Conservation (phyloP, 2,888 invertebrate species). For the Cristatella mucedo region DNA sequence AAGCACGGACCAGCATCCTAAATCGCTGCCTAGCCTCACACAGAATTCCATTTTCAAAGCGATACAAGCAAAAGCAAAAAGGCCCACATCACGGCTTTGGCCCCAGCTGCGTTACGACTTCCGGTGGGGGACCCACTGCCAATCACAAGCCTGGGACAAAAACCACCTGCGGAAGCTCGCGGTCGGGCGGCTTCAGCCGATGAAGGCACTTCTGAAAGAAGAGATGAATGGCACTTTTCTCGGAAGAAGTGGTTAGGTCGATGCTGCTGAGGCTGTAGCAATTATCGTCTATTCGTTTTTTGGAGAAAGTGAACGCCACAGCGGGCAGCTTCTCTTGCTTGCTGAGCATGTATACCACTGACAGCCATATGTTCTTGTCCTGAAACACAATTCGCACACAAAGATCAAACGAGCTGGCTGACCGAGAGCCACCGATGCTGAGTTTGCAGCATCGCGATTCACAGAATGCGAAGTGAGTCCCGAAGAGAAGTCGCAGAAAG, state of each 20-base stretch:
- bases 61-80: too few relatives aligned
- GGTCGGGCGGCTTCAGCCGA: slow-evolving; percentile 67
- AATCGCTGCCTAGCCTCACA: too few relatives aligned
- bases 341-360: slow-evolving; percentile 57
- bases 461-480: neutral
- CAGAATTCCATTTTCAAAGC: too few relatives aligned
- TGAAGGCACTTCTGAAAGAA: slow-evolving; percentile 73
- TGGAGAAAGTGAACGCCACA: slow-evolving; percentile 80
- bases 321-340: slow-evolving; percentile 71
- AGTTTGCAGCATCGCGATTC: neutral
- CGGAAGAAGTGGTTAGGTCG: slow-evolving; percentile 65
- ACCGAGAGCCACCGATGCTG: neutral
- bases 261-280: slow-evolving; percentile 45
- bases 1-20: too few relatives aligned
- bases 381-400: slow-evolving; percentile 38
- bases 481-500: neutral
- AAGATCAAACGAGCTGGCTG: too few relatives aligned
- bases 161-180: slow-evolving; percentile 70
- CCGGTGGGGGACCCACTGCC: too few relatives aligned
- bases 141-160: too few relatives aligned
- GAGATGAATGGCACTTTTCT: slow-evolving; percentile 64
- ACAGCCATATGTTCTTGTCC: slow-evolving; percentile 46
- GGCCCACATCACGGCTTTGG: too few relatives aligned
- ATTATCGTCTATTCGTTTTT: slow-evolving; percentile 58
- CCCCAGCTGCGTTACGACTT: too few relatives aligned